Evolutionary conservation across 1,140 invertebrate genomes (phyloP).

Genomic region (Zaprionus africanus): DNA sequence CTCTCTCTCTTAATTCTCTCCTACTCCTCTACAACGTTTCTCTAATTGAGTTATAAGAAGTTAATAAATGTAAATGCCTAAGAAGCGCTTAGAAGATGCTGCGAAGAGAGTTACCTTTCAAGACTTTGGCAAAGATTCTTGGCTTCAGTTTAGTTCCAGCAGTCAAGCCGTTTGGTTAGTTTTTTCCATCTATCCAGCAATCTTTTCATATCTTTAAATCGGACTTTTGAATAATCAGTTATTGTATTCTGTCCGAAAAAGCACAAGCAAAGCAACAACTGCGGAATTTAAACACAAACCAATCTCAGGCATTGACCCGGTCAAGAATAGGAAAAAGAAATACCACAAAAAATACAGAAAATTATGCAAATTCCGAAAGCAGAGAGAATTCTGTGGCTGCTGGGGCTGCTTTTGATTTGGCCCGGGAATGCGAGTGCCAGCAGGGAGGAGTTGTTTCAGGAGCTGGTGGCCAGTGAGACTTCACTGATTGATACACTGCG

Average conservation of each 20-base stretch:
- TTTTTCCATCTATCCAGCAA: constrained; percentile 4
- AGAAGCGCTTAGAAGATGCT: not conserved
- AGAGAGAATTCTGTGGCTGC: constrained; percentile 43
- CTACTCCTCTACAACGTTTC: not conserved
- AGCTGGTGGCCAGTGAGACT: constrained; percentile 53
- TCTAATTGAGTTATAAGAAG: not conserved
- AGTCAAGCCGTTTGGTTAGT: constrained; percentile 42
- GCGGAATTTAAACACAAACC: not conserved
- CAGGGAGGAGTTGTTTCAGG: constrained; percentile 45
- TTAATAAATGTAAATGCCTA: not conserved
- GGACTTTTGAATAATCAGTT: constrained; percentile 16
- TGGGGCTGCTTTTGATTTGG: constrained; percentile 38
- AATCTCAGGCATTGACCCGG: constrained; percentile 58
- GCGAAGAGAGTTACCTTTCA: constrained; percentile 17
- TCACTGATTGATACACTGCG: constrained; percentile 56
- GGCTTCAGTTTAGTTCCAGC: constrained; percentile 49
- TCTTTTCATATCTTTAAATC: not conserved
- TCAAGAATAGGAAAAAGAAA: constrained; percentile 7
- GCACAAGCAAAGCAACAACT: not conserved
- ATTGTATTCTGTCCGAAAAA: constrained; percentile 2
- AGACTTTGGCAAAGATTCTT: constrained; percentile 13
- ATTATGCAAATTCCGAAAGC: constrained; percentile 65
- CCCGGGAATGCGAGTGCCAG: constrained; percentile 13
- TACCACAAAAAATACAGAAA: constrained; percentile 18
- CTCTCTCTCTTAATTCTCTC: not conserved